Percentiles rank a stretch among this genome's conserved stretches.
phyloP scores from a whole-genome alignment of 2,797 vertebrate genomes.

The Clarias platycephalus region DNA sequence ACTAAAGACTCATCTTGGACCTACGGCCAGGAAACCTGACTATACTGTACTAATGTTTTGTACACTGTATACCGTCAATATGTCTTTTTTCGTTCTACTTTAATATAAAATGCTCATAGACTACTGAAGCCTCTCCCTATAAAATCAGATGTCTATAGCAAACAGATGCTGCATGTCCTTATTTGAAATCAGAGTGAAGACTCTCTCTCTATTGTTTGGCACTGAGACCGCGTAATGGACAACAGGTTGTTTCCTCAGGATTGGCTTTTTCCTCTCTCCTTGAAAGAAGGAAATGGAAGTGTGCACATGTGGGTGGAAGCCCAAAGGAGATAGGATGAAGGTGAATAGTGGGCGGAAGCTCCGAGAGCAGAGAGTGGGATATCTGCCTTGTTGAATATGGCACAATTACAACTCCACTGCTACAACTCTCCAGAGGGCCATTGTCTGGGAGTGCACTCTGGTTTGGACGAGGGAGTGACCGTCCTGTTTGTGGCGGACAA shows the following conservation, averaged over 20 bases:
- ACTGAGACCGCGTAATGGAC: conserved; percentile 20
- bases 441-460: conserved; percentile 55
- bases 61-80: background rate
- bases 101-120: background rate
- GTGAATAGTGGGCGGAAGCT: conserved; percentile 49
- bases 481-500: conserved; percentile 43
- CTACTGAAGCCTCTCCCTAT: background rate
- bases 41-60: background rate
- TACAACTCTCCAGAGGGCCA: conserved; percentile 47
- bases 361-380: conserved; percentile 49
- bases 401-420: conserved; percentile 44
- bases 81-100: background rate
- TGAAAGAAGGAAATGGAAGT: conserved; percentile 50
- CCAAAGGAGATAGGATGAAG: conserved; percentile 42
- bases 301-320: conserved; percentile 44
- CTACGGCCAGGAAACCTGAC: background rate
- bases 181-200: conserved; percentile 19
- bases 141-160: conserved; percentile 14
- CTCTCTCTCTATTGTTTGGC: conserved; percentile 17
- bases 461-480: conserved; percentile 49
- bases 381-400: conserved; percentile 52
- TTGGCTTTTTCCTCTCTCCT: conserved; percentile 48
- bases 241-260: conserved; percentile 43
- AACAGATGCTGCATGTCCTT: conserved; percentile 13
- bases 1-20: background rate